A percentile compares a stretch with the other conserved stretches of the same genome.
Evolutionary conservation across 2,113 vertebrate species (phyloP).

Genomic region (Meles meles): DNA sequence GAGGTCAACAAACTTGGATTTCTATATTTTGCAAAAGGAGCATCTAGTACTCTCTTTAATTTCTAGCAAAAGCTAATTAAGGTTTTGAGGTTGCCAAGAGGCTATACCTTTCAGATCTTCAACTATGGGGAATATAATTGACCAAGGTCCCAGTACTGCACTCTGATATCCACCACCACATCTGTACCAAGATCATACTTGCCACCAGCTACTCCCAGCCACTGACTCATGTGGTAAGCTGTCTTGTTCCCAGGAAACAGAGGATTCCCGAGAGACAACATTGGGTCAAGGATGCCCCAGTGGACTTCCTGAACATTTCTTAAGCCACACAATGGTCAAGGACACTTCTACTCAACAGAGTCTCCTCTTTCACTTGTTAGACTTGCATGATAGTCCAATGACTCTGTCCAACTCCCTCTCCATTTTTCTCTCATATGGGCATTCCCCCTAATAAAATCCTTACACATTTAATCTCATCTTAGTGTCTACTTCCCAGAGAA

Average conservation of each 20-base stretch:
- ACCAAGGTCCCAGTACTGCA: not conserved
- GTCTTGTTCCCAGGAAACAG: not conserved
- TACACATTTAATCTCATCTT: not conserved
- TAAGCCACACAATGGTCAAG: not conserved
- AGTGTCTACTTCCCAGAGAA: not conserved
- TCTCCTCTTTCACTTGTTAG: not conserved
- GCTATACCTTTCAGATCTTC: not conserved
- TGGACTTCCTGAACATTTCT: not conserved
- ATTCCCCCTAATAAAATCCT: constrained; percentile 15
- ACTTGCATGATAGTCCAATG: not conserved
- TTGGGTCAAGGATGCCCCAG: not conserved
- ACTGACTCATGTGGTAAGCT: not conserved
- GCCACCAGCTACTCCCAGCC: not conserved
- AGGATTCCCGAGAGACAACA: not conserved
- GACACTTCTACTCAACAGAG: not conserved
- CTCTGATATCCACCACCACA: not conserved
- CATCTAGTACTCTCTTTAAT: not conserved
- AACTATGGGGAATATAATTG: not conserved
- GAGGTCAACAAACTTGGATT: not conserved
- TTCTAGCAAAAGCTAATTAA: not conserved
- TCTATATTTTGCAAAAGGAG: not conserved
- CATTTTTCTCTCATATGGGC: not conserved
- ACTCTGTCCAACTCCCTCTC: not conserved
- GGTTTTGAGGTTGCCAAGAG: not conserved
- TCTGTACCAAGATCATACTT: not conserved